Percentiles rank a stretch among this genome's conserved stretches.
These are phyloP conservation scores for Calliphora vicina DNA, from an alignment of 1,140 invertebrate genomes.

Conservation along the genomic window DNA sequence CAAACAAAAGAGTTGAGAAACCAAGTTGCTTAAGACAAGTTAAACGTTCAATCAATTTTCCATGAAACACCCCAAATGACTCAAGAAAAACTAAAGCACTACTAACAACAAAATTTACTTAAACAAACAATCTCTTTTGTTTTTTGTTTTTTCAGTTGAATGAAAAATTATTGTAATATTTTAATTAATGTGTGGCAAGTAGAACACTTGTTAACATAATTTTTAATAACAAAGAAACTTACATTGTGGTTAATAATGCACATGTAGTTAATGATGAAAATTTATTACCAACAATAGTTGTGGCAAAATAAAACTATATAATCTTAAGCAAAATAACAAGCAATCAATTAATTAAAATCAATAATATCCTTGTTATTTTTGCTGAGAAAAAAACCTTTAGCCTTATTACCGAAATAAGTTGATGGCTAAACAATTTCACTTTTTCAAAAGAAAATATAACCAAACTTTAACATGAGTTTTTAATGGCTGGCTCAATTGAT, in stretches of 20 bases:
- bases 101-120: neutral
- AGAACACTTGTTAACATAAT: slow-evolving; percentile 8
- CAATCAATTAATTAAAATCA: neutral
- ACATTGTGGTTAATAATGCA: neutral
- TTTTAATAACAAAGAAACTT: neutral
- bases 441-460: neutral
- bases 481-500: neutral
- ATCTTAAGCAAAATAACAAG: too few relatives aligned
- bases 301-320: neutral
- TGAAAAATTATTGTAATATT: neutral
- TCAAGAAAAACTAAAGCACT: neutral
- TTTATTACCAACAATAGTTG: neutral
- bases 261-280: neutral
- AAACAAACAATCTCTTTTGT: neutral
- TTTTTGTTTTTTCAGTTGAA: neutral
- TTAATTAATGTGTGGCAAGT: neutral
- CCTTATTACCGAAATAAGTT: neutral
- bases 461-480: neutral
- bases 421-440: neutral
- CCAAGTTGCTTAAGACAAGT: neutral
- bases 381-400: neutral
- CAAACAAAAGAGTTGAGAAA: slow-evolving; percentile 3
- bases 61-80: neutral
- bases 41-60: neutral
- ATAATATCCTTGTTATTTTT: neutral